Evolutionary conservation across 2,888 invertebrate species (phyloP).

Genomic region (Lamproptera curius): DNA sequence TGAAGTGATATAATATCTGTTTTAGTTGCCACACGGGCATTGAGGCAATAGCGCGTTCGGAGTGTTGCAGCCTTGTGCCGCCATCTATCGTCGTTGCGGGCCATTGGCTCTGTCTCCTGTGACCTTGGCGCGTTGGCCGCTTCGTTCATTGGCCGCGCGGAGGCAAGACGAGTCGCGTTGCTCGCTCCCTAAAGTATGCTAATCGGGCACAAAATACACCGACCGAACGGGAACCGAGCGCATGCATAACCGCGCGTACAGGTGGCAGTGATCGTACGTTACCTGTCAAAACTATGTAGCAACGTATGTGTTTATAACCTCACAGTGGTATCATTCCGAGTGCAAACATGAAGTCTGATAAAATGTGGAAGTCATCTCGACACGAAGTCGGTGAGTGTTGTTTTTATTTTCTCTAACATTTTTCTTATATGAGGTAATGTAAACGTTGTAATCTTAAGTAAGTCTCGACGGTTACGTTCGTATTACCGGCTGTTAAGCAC

Average conservation of each 20-base stretch:
- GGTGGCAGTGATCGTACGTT: slow-evolving; percentile 54
- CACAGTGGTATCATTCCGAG: slow-evolving; percentile 42
- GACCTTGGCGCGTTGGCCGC: slow-evolving; percentile 65
- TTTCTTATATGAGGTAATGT: slow-evolving; percentile 31
- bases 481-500: slow-evolving; percentile 36
- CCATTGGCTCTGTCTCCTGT: slow-evolving; percentile 48
- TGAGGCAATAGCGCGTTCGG: slow-evolving; percentile 54
- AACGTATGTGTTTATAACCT: slow-evolving; percentile 55
- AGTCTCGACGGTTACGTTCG: slow-evolving; percentile 53
- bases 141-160: slow-evolving; percentile 70
- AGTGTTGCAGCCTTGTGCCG: slow-evolving; percentile 39
- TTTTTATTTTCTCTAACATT: slow-evolving; percentile 24
- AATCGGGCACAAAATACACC: slow-evolving; percentile 42
- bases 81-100: slow-evolving; percentile 47
- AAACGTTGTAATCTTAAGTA: slow-evolving; percentile 45
- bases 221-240: slow-evolving; percentile 43
- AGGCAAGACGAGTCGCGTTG: slow-evolving; percentile 55
- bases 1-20: slow-evolving; percentile 39
- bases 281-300: slow-evolving; percentile 72
- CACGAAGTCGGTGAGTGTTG: slow-evolving; percentile 55
- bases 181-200: slow-evolving; percentile 59
- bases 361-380: slow-evolving; percentile 52
- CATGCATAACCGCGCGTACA: slow-evolving; percentile 39
- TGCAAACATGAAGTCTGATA: slow-evolving; percentile 49
- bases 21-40: slow-evolving; percentile 72